These are phyloP conservation scores for Autographa gamma DNA, from an alignment of 2,888 invertebrate genomes.

Conservation along the genomic window DNA sequence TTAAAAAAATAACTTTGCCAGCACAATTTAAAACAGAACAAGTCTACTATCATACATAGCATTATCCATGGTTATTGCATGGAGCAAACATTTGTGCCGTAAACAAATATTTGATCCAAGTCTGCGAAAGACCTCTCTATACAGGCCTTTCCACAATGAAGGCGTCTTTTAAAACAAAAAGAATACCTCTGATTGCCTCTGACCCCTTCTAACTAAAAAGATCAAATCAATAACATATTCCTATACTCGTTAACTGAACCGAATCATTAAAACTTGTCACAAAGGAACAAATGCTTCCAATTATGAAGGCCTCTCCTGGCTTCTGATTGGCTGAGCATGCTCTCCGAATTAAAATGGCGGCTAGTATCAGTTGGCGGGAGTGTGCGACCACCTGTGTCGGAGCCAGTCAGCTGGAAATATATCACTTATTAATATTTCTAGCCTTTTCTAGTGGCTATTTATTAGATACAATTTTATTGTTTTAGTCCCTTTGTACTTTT, in stretches of 20 bases:
- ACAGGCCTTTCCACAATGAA: no score
- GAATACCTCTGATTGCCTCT: background rate
- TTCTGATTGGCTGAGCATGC: background rate
- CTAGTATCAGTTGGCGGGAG: constrained; percentile 8
- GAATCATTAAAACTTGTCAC: background rate
- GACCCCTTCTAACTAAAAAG: background rate
- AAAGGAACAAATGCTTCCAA: background rate
- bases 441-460: constrained; percentile 5
- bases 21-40: no score
- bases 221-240: background rate
- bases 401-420: constrained; percentile 23
- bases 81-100: no score
- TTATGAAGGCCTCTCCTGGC: background rate
- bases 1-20: no score
- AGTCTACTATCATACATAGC: no score
- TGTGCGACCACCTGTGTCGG: constrained; percentile 29
- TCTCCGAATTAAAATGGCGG: constrained; percentile 7
- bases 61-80: no score
- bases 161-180: background rate
- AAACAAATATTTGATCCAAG: no score
- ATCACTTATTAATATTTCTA: constrained; percentile 15
- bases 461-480: constrained; percentile 5
- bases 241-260: background rate
- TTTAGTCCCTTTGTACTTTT: no score
- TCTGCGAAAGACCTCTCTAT: no score